Percentiles rank a stretch among this genome's conserved stretches.
Evolutionary conservation across 1,140 invertebrate species (phyloP).

Genomic region (Nasonia longicornis): DNA sequence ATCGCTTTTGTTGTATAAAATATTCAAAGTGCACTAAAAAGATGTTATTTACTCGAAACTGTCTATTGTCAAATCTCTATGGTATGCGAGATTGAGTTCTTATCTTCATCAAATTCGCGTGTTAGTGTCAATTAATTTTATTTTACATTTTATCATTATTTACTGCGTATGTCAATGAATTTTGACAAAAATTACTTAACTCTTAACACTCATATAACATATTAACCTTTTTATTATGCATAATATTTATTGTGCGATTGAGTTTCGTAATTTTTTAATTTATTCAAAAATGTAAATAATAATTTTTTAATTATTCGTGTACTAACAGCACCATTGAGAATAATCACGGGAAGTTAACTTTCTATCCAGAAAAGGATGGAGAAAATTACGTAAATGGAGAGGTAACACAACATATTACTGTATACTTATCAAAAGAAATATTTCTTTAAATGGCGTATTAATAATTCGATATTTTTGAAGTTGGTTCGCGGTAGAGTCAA

Average conservation of each 20-base stretch:
- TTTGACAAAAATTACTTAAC: too few species aligned
- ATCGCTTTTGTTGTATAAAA: neutral
- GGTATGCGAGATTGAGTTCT: neutral
- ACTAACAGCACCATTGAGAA: slow-evolving; percentile 65
- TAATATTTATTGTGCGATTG: neutral
- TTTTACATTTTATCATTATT: neutral
- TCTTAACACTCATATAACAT: neutral
- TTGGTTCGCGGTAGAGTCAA: slow-evolving; percentile 61
- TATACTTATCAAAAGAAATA: neutral
- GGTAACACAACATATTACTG: slow-evolving; percentile 53
- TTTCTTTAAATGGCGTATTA: neutral
- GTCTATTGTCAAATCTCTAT: neutral
- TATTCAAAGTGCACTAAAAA: neutral
- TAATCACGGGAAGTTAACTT: slow-evolving; percentile 64
- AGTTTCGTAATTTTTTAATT: neutral
- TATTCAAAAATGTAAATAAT: slow-evolving; percentile 8
- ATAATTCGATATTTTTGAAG: slow-evolving; percentile 43
- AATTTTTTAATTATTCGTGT: slow-evolving; percentile 43
- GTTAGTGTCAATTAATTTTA: neutral
- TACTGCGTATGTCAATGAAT: too few species aligned
- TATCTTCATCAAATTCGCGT: too few species aligned
- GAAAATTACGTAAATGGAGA: slow-evolving; percentile 78
- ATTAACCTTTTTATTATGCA: neutral
- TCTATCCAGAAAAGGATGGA: slow-evolving; percentile 68
- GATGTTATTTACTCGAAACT: neutral